These are phyloP conservation scores for Shargacucullia verbasci DNA, from an alignment of 2,888 invertebrate species.

Conservation along the genomic window DNA sequence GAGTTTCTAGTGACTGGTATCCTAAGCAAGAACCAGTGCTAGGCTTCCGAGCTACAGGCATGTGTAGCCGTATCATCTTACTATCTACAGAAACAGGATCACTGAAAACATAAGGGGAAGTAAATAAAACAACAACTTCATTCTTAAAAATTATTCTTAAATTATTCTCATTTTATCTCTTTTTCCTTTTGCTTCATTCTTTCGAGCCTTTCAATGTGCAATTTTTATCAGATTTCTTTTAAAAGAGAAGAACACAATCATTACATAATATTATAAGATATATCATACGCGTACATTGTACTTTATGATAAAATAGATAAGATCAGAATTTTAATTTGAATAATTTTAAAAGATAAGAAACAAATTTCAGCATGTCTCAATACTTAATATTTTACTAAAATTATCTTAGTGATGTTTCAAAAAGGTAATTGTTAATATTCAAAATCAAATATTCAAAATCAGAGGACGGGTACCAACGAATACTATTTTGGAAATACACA, in stretches of 20 bases:
- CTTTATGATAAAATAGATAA: conserved; percentile 40
- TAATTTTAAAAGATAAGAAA: conserved; percentile 9
- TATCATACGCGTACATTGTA: conserved; percentile 55
- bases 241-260: conserved; percentile 55
- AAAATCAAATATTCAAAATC: conserved; percentile 31
- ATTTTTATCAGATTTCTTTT: conserved; percentile 60
- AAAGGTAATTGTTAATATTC: conserved; percentile 16
- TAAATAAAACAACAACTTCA: conserved; percentile 77
- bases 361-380: conserved; percentile 17
- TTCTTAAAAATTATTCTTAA: conserved; percentile 81
- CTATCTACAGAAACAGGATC: background rate
- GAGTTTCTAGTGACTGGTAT: too few species aligned
- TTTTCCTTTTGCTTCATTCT: conserved; percentile 43
- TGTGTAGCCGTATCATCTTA: too few species aligned
- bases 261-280: conserved; percentile 49
- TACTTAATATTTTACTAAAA: conserved; percentile 12
- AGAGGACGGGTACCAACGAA: conserved; percentile 37
- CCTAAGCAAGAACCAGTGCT: too few species aligned
- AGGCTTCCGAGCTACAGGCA: too few species aligned
- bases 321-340: conserved; percentile 23
- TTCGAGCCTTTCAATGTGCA: conserved; percentile 56
- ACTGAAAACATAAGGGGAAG: conserved; percentile 9
- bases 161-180: conserved; percentile 73
- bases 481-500: conserved; percentile 32
- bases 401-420: conserved; percentile 5